Evolutionary conservation across 2,797 vertebrate species (phyloP), one percentile per base, ranked within the genome.

Genomic region (Triplophysa yarkandensis): DNA sequence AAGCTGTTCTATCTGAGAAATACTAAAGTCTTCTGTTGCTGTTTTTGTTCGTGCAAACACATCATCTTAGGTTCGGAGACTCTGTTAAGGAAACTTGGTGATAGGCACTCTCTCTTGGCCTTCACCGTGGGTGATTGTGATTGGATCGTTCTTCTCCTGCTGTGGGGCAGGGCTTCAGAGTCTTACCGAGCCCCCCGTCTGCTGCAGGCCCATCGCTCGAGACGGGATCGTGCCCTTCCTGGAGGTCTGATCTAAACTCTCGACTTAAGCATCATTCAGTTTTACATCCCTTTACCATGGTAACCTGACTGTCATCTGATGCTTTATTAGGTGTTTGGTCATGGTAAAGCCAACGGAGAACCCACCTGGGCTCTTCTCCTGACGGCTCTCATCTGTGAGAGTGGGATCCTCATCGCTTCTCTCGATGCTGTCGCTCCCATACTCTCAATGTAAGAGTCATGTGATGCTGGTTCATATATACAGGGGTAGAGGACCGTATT

Each of bases 111-210:
- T 98, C 63, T 96, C 96, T 0, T 98, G 97, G 97, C 97, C 97
- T 0, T 98, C 96, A 0, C 96, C 97, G 0, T 98, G 97, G 97
- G 97, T 98, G 23, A 98, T 98, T 21, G 95, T 98, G 77, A 98
- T 98, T 1, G 97, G 97, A 58, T 98, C 97, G 0, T 98, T 98
- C 87, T 98, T 98, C 85, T 98, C 96, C 74, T 98, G 96, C 14
- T 98, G 95, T 0, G 96, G 96, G 1, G 96, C 96, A 0, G 97
- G 96, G 54, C 93, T 98, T 0, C 97, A 98, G 87, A 98, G 96
- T 80, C 90, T 98, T 69, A 98, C 97, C 0, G 97, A 96, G 97
- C 97, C 0, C 97, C 97, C 0, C 93, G 97, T 1, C 89, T 98
- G 41, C 82, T 98, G 80, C 97, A 98, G 87, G 97, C 97, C n/a